Base-by-base conservation (phyloP, 2,888 invertebrate genomes). In the Tenthredo amoena region DNA sequence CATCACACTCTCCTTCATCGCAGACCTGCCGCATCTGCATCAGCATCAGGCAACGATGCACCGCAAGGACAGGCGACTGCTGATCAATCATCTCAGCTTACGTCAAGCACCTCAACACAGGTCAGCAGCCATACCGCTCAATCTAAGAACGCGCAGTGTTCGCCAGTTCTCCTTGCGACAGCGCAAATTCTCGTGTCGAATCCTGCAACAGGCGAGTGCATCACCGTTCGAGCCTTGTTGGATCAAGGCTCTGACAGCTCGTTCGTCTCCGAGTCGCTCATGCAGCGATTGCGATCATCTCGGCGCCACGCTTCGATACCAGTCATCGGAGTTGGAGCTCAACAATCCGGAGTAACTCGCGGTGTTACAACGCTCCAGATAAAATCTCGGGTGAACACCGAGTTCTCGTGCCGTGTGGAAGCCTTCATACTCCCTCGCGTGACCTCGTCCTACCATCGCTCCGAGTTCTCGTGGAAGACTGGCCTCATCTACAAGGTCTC, bases 391-490 rank as follows among this genome's bases (percentile, higher is more conserved):
- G 37, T 50, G 5, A 5, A 50, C 9, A 5, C 47, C 21, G 71
- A 62, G 71, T 86, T 86, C 40, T 85, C 77, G 58, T 72, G 71
- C 40, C 40, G 40, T 0, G 55, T 86, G 26, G 79, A 65, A 12
- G 85, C 85, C 4, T 68, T 85, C 10, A 68, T 87, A 26, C 85
- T 85, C 40, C 58, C 84, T 1, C 81, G 77, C 21, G 58, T 87
- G 40, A 86, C 87, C 1, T 71, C 83, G 2, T 85, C 76, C 47
- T 87, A 40, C 87, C 86, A 10, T 85, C 83, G 47, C 65, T 77
- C 43, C 82, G 77, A 18, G 62, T 86, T 7, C 77, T 85, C 31
- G 65, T n/a, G 21, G 50, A 74, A 10, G 55, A 83, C 79, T 86
- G 85, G 84, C 84, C 83, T 58, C 86, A 86, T 47, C 40, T 84